Evolutionary conservation across 1,140 invertebrate species (phyloP), one percentile per base, ranked within the genome.

Genomic region (Papilio aristodemus): DNA sequence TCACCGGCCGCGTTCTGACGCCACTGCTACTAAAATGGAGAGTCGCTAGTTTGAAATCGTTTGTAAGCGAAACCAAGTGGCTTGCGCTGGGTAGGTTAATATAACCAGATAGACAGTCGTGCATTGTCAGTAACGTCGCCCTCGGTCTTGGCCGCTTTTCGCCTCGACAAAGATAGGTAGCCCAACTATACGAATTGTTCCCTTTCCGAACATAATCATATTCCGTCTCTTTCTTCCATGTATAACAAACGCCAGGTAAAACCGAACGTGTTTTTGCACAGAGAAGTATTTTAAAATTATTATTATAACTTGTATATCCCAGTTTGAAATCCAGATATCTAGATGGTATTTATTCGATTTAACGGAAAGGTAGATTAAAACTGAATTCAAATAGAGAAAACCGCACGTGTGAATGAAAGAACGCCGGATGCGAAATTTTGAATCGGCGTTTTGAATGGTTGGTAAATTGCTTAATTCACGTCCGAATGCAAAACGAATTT

Each of bases 81-180:
- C 63, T 68, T 32, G n/a, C 68, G 80, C 46, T 59, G 59, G 37
- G 81, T 67, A 69, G 85, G 74, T 66, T 90, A 80, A 77, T 75
- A 90, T 83, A 90, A 90, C 88, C 86, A 89, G 88, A 84, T 84
- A 82, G 81, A 81, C 78, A 80, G 74, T 81, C 80, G 81, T 90
- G 88, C 87, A 90, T 90, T 90, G 88, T 85, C 78, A 75, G 86
- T 81, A 79, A 75, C 83, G 83, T 87, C 85, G 85, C 84, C 85
- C 84, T 83, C 80, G 74, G 76, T 81, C 85, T 80, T 80, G 78
- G 81, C 82, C 81, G 86, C 78, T 62, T 88, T 81, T 82, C 78
- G 78, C 77, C 82, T 50, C 63, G 63, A 66, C 79, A 76, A 74
- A 78, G 75, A 83, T 81, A 77, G 73, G 74, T 84, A 79, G 78